Base-by-base conservation (phyloP, 2,888 invertebrate species). In the Malthinus flaveolus region DNA sequence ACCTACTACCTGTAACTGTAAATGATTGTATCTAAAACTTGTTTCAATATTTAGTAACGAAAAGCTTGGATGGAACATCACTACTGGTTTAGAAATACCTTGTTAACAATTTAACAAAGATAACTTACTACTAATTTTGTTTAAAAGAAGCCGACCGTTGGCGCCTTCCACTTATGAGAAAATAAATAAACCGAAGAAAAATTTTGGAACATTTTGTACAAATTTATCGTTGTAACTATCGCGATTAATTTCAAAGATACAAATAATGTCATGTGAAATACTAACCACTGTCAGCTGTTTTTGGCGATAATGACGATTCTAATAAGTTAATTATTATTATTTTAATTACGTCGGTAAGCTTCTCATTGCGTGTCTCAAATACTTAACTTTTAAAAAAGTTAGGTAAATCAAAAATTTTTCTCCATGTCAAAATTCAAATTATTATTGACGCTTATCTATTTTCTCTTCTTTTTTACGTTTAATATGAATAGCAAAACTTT, bases 261-360 rank as follows among this genome's bases (percentile, higher is more conserved):
- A 56, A 56, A 13, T 52, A 52, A 56, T 61, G 52, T 62, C 64
- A 63, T 67, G 68, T 59, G 67, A 67, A 67, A 64, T 59, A 53
- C 47, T 62, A 51, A 49, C 45, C 32, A 56, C 54, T 50, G 57
- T 65, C 67, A 67, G 68, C 66, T 67, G 67, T 56, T 58, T 60
- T 37, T 39, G 47, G 51, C 57, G 68, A 67, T 66, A 68, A 67
- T 63, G 56, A 66, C 61, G 59, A 66, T 62, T 60, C 59, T 61
- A 59, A 63, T 63, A 56, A 61, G 58, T 61, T 57, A 65, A 67
- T 66, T 65, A 66, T 65, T 55, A 67, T 66, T 65, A 66, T 65
- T 55, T 63, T 60, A 66, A 63, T 64, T 66, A 63, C 49, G 44
- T 46, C 55, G 58, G 56, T 54, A 51, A 63, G 59, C 63, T 62